phyloP scores from a whole-genome alignment of 1,140 invertebrate genomes.

The Manduca sexta region DNA sequence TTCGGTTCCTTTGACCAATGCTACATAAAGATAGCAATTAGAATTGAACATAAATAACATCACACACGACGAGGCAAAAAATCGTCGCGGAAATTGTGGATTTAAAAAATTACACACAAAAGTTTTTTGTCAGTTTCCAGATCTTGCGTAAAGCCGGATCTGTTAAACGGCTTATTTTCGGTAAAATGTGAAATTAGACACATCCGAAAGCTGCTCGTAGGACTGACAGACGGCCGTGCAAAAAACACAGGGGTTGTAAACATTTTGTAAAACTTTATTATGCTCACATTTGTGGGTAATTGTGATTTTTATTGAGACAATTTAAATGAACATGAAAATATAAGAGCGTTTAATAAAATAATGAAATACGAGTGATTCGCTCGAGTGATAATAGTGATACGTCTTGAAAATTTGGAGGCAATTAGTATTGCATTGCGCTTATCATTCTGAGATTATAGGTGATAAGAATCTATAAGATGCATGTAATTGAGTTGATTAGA shows the following conservation, averaged over 20 bases:
- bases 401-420: no score
- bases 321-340: no score
- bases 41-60: not conserved
- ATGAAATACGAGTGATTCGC: no score
- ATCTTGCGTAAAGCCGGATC: slow-evolving; percentile 3
- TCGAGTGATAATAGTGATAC: no score
- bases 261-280: not conserved
- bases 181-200: slow-evolving; percentile 4
- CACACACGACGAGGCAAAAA: not conserved
- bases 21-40: no score
- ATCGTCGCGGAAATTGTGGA: not conserved
- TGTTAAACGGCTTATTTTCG: slow-evolving; percentile 5
- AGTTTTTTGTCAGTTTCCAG: not conserved
- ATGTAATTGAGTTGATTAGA: no score
- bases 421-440: no score
- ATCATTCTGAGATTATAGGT: no score
- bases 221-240: slow-evolving; percentile 1
- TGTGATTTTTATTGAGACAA: no score
- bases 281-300: not conserved
- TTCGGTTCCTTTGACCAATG: no score
- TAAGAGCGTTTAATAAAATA: no score
- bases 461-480: no score
- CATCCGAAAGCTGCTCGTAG: slow-evolving; percentile 3
- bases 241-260: not conserved
- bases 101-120: not conserved